These are phyloP conservation scores for Temnopleurus reevesii DNA, from an alignment of 53 echinoderm and acorn worm genomes.

Conservation along the genomic window DNA sequence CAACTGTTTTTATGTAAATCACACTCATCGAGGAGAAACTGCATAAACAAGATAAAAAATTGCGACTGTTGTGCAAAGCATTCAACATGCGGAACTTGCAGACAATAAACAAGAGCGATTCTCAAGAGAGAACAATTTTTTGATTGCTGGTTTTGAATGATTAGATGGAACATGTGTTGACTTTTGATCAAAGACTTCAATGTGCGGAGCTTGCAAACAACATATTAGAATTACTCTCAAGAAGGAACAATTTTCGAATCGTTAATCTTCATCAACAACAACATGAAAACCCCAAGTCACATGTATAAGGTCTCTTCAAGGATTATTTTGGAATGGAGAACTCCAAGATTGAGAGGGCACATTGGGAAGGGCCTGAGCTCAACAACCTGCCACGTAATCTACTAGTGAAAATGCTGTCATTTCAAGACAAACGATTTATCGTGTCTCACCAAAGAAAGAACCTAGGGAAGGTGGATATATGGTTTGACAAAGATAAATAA, in stretches of 20 bases:
- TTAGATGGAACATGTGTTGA: too few species aligned
- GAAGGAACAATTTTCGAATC: slow-evolving; percentile 44
- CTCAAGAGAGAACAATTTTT: too few species aligned
- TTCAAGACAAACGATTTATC: slow-evolving; percentile 20
- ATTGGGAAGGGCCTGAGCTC: slow-evolving; percentile 14
- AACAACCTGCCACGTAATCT: slow-evolving; percentile 33
- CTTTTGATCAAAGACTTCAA: too few species aligned
- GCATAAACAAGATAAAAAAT: background rate
- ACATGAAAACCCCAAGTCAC: slow-evolving; percentile 5
- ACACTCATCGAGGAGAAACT: slow-evolving; percentile 1
- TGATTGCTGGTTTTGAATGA: too few species aligned
- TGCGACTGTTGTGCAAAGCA: background rate
- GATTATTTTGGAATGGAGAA: slow-evolving; percentile 11
- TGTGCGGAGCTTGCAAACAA: background rate
- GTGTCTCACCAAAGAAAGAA: slow-evolving; percentile 32
- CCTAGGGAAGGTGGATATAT: slow-evolving; percentile 23
- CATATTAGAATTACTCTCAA: slow-evolving; percentile 1
- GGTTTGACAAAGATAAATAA: slow-evolving; percentile 38
- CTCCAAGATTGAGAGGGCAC: slow-evolving; percentile 11
- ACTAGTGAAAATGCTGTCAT: slow-evolving; percentile 25
- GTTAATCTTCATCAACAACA: background rate
- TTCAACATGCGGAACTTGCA: too few species aligned
- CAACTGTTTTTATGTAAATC: background rate
- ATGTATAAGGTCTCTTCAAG: background rate
- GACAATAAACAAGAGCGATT: too few species aligned